Percentiles rank a stretch among this genome's conserved stretches.
These are phyloP conservation scores for Sphecodes monilicornis DNA, from an alignment of 2,888 invertebrate genomes.

Conservation along the genomic window DNA sequence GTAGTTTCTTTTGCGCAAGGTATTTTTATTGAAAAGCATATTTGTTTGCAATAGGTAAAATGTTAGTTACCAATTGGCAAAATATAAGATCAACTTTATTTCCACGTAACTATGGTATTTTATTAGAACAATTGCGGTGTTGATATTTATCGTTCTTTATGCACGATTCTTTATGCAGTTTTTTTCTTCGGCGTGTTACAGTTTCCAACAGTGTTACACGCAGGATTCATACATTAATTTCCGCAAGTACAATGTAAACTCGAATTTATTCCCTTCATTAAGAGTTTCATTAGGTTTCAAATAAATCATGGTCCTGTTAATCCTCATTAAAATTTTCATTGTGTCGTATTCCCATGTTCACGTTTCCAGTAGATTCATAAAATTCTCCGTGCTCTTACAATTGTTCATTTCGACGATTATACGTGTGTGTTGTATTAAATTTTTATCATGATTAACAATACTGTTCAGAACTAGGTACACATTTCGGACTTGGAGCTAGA, in stretches of 20 bases:
- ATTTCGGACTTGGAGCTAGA: background rate
- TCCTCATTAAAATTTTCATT: constrained; percentile 3
- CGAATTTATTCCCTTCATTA: constrained; percentile 7
- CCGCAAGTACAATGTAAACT: background rate
- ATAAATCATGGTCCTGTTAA: constrained; percentile 8
- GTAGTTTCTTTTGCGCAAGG: too few relatives aligned
- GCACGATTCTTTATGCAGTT: background rate
- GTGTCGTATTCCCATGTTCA: background rate
- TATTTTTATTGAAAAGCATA: too few relatives aligned
- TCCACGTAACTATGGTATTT: background rate
- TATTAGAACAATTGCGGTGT: background rate
- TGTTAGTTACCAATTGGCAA: background rate
- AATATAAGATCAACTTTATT: background rate
- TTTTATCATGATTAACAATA: background rate
- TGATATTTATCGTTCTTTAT: background rate
- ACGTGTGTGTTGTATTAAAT: background rate
- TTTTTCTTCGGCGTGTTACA: background rate
- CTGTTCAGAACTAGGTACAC: background rate
- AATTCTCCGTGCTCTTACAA: background rate
- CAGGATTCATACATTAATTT: constrained; percentile 5
- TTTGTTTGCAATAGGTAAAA: too few relatives aligned
- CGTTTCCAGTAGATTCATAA: background rate
- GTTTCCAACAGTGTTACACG: background rate
- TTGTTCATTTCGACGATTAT: constrained; percentile 4
- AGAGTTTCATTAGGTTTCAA: background rate